Base-by-base conservation (phyloP, 1,140 invertebrate genomes). In the Cyrtorhinus lividipennis region DNA sequence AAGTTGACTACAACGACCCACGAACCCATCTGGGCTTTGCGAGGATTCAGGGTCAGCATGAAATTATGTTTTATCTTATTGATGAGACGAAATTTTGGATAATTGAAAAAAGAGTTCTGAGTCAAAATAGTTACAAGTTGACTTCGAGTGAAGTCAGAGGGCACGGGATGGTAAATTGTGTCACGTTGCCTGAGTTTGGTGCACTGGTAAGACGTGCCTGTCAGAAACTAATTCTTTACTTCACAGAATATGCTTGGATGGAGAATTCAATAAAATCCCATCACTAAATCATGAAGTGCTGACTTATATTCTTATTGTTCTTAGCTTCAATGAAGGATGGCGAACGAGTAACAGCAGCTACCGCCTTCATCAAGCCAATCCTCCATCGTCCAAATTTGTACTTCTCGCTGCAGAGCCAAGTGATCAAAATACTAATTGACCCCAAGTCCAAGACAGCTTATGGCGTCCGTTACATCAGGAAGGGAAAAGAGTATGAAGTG, bases 341-440 rank as follows among this genome's bases (percentile, higher is more conserved):
- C 72, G 58, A 72, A 30, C 72, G 82, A 25, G 78, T 78, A 67
- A 81, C 78, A 62, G 76, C 80, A 18, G 75, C 80, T 0, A 75
- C 74, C 64, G 78, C 79, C 0, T 84, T 80, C 68, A 67, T 85
- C 1, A 67, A 69, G 57, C 77, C 79, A 24, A 72, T 73, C 3
- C 73, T 80, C 27, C 73, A 78, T 25, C 72, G 87, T 53, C 72
- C 73, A 60, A 92, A 90, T 69, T 70, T 91, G 10, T 78, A 82
- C 58, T 76, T 88, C 22, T 72, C 80, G 44, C 72, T 78, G 5
- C 74, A 74, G 3, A 75, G 76, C 24, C 73, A 75, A 61, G 83
- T 79, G 0, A 81, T 80, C 0, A 83, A 83, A 72, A 72, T 92
- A 12, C 68, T 94, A 0, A 87, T 93, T 62, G 74, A 89, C 80